Conservation (phyloP, 2,888 invertebrate species). For the Drosophila meridiana region DNA sequence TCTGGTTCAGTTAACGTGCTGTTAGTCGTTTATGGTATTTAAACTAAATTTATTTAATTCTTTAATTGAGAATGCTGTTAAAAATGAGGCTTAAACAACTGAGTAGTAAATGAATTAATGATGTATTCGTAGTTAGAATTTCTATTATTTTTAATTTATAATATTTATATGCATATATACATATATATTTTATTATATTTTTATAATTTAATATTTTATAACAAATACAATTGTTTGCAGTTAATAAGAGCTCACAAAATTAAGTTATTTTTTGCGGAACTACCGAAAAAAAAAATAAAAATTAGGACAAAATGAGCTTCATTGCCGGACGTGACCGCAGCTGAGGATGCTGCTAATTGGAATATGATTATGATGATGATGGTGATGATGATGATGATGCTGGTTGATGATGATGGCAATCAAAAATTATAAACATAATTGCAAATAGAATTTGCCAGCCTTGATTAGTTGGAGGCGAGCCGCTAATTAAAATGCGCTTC, state of each 20-base stretch:
- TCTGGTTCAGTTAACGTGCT: not conserved
- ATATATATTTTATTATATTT: not conserved
- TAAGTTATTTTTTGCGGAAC: constrained; percentile 31
- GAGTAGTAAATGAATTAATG: not conserved
- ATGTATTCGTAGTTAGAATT: not conserved
- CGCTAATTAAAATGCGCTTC: constrained; percentile 20
- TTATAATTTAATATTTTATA: not conserved
- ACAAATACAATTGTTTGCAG: not conserved
- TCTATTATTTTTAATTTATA: not conserved
- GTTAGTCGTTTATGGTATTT: constrained; percentile 7
- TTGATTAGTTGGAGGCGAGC: constrained; percentile 12
- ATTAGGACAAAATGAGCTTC: constrained; percentile 5
- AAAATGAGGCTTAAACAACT: not conserved
- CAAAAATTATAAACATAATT: constrained; percentile 36
- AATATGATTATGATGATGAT: constrained; percentile 11
- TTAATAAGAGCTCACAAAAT: constrained; percentile 1
- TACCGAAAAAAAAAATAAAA: not conserved
- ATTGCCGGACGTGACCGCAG: constrained; percentile 20
- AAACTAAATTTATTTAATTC: not conserved
- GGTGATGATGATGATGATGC: not conserved
- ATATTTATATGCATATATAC: not conserved
- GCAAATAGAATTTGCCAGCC: constrained; percentile 4
- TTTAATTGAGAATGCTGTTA: not conserved
- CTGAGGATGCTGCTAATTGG: constrained; percentile 29
- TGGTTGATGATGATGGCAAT: constrained; percentile 13